phyloP scores from a whole-genome alignment of 2,888 invertebrate genomes.

The Drosophila kuntzei region DNA sequence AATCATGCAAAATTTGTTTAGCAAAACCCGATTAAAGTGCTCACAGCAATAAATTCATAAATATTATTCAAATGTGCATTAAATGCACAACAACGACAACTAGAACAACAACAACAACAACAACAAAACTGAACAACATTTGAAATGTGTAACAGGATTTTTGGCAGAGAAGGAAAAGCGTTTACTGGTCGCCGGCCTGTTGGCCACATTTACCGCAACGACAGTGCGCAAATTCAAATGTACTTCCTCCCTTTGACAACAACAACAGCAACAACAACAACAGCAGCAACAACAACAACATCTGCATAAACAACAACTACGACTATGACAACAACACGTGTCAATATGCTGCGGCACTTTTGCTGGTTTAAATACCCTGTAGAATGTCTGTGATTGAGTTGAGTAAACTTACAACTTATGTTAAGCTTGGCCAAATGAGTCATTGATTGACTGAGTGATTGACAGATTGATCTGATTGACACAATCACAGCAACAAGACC shows the following conservation, averaged over 20 bases:
- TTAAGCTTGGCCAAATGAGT: background rate
- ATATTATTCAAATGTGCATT: constrained; percentile 46
- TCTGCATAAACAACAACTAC: constrained; percentile 1
- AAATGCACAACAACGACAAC: constrained; percentile 18
- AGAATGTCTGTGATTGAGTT: background rate
- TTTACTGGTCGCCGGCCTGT: constrained; percentile 6
- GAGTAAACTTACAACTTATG: too few species aligned
- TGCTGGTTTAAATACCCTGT: constrained; percentile 6
- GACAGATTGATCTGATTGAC: background rate
- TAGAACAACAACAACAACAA: background rate
- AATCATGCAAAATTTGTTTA: constrained; percentile 40
- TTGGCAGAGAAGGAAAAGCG: background rate
- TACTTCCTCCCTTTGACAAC: constrained; percentile 1
- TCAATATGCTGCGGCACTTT: constrained; percentile 34
- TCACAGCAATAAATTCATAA: constrained; percentile 43
- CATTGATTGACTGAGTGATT: background rate
- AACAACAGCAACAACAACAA: constrained; percentile 11
- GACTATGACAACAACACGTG: constrained; percentile 29
- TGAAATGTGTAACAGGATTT: constrained; percentile 14
- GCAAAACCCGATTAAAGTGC: constrained; percentile 43
- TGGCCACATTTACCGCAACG: constrained; percentile 46
- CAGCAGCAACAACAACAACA: constrained; percentile 10
- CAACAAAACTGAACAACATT: constrained; percentile 12
- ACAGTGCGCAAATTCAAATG: constrained; percentile 28
- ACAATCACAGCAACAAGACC: background rate